Evolutionary conservation across 2,888 invertebrate genomes (phyloP).

Genomic region (Amphipyra tragopoginis): DNA sequence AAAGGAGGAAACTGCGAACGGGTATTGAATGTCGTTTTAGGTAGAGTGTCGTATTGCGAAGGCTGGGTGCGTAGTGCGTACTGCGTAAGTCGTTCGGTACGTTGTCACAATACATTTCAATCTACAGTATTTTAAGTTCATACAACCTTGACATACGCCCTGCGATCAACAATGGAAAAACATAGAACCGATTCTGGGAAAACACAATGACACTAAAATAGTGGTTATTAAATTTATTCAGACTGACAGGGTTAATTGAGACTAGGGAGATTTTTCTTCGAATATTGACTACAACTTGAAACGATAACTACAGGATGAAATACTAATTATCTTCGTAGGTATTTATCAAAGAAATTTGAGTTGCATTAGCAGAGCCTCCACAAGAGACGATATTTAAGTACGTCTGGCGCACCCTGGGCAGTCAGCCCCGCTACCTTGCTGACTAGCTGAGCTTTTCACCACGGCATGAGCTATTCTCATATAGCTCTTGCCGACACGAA

Average conservation of each 20-base stretch:
- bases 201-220: slow-evolving; percentile 13
- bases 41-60: slow-evolving; percentile 49
- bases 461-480: too few relatives aligned
- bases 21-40: slow-evolving; percentile 59
- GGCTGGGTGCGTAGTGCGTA: slow-evolving; percentile 56
- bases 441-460: too few relatives aligned
- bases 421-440: too few relatives aligned
- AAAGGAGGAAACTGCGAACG: slow-evolving; percentile 51
- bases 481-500: too few relatives aligned
- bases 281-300: too few relatives aligned
- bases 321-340: too few relatives aligned
- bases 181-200: slow-evolving; percentile 14
- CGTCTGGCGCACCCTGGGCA: too few relatives aligned
- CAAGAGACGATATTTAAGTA: too few relatives aligned
- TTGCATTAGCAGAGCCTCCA: too few relatives aligned
- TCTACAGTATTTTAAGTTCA: slow-evolving; percentile 43
- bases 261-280: too few relatives aligned
- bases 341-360: too few relatives aligned
- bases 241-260: neutral
- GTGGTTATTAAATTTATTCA: slow-evolving; percentile 5
- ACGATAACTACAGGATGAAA: too few relatives aligned
- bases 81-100: slow-evolving; percentile 47
- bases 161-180: slow-evolving; percentile 7
- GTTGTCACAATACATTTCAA: slow-evolving; percentile 37
- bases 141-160: slow-evolving; percentile 18